Base-by-base conservation (phyloP, 2,888 invertebrate genomes). In the Hofmannophila pseudospretella region DNA sequence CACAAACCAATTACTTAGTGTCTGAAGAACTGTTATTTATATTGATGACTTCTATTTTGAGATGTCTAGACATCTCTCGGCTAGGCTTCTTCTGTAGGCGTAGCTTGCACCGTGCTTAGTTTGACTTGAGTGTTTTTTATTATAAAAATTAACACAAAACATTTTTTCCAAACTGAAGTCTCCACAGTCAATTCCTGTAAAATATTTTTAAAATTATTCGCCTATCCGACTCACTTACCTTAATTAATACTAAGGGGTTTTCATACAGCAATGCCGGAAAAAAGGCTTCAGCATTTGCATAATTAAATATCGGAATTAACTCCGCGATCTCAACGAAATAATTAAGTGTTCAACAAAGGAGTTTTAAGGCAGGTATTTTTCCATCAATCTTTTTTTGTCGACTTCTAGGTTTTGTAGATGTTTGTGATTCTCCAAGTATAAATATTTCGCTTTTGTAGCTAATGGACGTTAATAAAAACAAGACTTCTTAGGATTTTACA, bases 251-350 rank as follows among this genome's bases (percentile, higher is more conserved):
- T 42, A 51, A 53, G 55, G 58, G 56, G 53, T 54, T 62, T 52
- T 51, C 44, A 44, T 55, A 49, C 44, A 35, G 39, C 39, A 53
- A 45, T 51, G 40, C 47, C 46, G 47, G 47, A 54, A 67, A 71
- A 75, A 71, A 58, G 65, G 63, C 52, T 69, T 58, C 41, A 53
- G 55, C 57, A 70, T 77, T 78, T 76, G 64, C 70, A 73, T 78
- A 74, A 78, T 78, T 73, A 74, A 80, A 75, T 75, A 76, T 76
- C 60, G 61, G 58, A 67, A 73, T 72, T 64, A 69, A 68, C 63
- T 64, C 57, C 40, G 45, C 54, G 62, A 60, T 67, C 58, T 58
- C 48, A 44, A 58, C 45, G 58, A 67, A 67, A 67, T 78, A 74
- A 76, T 75, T 66, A 71, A 75, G 49, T 64, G 68, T 61, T 58